Conservation (phyloP, 1,140 invertebrate species). For the Mya arenaria region DNA sequence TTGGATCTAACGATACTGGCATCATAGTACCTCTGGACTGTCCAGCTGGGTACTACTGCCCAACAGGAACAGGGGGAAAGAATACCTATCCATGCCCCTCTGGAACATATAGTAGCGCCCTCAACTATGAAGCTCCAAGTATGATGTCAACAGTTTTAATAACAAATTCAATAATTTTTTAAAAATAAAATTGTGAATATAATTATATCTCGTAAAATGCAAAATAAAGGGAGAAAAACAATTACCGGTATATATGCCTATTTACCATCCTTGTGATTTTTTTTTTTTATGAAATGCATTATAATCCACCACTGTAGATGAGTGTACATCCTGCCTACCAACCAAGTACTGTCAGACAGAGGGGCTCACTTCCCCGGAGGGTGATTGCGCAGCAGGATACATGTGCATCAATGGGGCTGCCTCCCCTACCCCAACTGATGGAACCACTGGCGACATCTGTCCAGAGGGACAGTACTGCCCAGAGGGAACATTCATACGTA, state of each 20-base stretch:
- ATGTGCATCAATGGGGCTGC: conserved; percentile 68
- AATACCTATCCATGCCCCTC: conserved; percentile 71
- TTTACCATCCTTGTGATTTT: not conserved
- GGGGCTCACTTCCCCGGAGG: conserved; percentile 67
- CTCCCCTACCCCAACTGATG: conserved; percentile 74
- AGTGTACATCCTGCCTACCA: conserved; percentile 67
- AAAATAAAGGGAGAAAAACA: too few relatives aligned
- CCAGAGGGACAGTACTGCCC: conserved; percentile 72
- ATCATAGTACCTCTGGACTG: conserved; percentile 68
- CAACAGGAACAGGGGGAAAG: conserved; percentile 67
- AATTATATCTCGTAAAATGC: too few relatives aligned
- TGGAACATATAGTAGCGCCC: conserved; percentile 67
- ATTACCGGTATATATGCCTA: not conserved
- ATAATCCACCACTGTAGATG: conserved; percentile 43
- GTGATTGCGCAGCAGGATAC: conserved; percentile 71
- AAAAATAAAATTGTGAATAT: too few relatives aligned
- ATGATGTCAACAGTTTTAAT: too few relatives aligned
- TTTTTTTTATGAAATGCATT: not conserved
- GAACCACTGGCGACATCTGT: conserved; percentile 70
- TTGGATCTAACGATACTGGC: conserved; percentile 70
- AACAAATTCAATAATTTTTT: too few relatives aligned
- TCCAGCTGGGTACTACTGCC: conserved; percentile 75
- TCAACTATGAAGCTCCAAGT: conserved; percentile 59
- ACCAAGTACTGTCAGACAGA: conserved; percentile 74
- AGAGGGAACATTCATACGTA: conserved; percentile 64